Evolutionary conservation across 2,797 vertebrate genomes (phyloP), one percentile per base, ranked within the genome.

Genomic region (Capromys pilorides): DNA sequence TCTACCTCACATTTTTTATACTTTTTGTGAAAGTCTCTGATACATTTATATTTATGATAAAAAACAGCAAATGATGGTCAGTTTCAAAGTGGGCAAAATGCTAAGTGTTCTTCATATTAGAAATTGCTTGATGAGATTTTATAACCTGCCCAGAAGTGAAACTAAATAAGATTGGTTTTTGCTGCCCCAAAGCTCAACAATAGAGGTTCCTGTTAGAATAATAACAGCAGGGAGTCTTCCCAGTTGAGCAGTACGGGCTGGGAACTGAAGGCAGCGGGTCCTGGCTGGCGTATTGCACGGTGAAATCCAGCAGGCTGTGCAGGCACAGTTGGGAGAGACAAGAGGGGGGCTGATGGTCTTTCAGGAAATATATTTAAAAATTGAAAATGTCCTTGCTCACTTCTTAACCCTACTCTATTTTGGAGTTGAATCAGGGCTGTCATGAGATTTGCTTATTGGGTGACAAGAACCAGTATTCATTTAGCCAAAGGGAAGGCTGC

Each of bases 101-200:
- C 73, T n/a, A 41, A 62, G 22, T 12, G 2, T 71, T 79, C 67
- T 64, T 92, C 18, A 3, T 78, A 45, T 84, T 95, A 79, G 22
- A 92, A 62, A 84, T 77, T 88, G 8, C 71, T 94, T 64, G 26
- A 11, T 66, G 49, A 95, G 18, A 91, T 90, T 91, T 80, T 79
- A 59, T 81, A 71, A 62, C 19, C 5, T 71, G 71, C 45, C 83
- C n/a, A 41, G 33, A 87, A 80, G 71, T 81, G 39, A 88, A 92
- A 88, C 79, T 84, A 79, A 88, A 61, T 39, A 62, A 85, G 61
- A 64, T 69, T 28, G 62, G 39, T 88, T 28, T 31, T 41, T 86
- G 71, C 71, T 91, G 80, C 39, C 54, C 36, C 13, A 41, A 41
- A 84, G 31, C 31, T 57, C 31, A 81, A 39, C 39, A 67, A 78